phyloP scores from a whole-genome alignment of 2,888 invertebrate genomes.

The Tetheella fluctuosa region DNA sequence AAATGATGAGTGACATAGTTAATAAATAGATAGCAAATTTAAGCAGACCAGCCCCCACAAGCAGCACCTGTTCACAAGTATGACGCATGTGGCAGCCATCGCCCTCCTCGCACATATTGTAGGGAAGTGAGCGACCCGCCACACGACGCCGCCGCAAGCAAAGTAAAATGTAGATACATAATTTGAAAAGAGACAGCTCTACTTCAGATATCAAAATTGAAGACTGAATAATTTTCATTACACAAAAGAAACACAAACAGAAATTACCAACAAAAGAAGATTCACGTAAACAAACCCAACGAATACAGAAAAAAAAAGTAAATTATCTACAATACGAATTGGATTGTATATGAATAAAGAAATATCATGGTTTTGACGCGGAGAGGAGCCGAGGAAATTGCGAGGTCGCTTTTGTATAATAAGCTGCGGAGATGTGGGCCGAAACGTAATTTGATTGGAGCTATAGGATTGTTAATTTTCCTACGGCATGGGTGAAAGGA shows the following conservation, averaged over 20 bases:
- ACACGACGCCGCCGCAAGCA: no score
- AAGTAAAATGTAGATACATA: no score
- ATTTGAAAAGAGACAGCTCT: no score
- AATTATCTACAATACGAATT: conserved; percentile 15
- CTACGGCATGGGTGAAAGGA: background rate
- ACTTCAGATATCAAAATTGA: background rate
- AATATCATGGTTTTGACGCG: conserved; percentile 16
- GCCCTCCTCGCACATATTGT: no score
- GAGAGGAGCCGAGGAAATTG: conserved; percentile 15
- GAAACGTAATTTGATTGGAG: conserved; percentile 8
- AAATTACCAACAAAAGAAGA: conserved; percentile 10
- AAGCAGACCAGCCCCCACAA: no score
- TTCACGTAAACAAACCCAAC: background rate
- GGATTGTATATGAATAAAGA: conserved; percentile 16
- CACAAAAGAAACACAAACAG: conserved; percentile 1
- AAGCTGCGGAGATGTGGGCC: background rate
- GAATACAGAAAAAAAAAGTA: conserved; percentile 13
- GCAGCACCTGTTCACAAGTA: no score
- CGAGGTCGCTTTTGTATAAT: conserved; percentile 9
- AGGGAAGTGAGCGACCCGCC: no score
- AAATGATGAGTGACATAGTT: no score
- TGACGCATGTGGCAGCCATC: no score
- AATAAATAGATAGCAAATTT: no score
- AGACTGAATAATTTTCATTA: background rate
- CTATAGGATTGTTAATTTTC: conserved; percentile 8